A percentile compares a stretch with the other conserved stretches of the same genome.
Evolutionary conservation across 2,113 vertebrate genomes (phyloP).

Genomic region (Larimichthys crocea): DNA sequence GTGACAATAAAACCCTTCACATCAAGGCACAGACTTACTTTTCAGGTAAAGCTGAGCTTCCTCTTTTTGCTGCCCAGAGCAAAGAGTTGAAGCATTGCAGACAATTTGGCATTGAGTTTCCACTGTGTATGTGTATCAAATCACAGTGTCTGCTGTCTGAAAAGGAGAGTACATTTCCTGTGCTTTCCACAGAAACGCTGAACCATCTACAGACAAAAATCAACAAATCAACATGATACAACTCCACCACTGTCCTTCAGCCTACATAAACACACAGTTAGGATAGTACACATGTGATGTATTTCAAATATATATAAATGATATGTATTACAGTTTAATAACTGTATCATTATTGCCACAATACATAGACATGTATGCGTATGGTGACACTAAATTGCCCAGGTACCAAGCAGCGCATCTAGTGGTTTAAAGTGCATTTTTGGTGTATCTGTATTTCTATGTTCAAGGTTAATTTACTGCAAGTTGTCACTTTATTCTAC

Average conservation of each 20-base stretch:
- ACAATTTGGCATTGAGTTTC: slow-evolving; percentile 42
- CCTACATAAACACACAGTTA: neutral
- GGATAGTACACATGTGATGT: neutral
- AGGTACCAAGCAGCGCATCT: slow-evolving; percentile 30
- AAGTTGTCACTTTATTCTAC: no score
- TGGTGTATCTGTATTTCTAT: no score
- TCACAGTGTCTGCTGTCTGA: slow-evolving; percentile 26
- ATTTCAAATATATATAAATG: neutral
- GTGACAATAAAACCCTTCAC: slow-evolving; percentile 57
- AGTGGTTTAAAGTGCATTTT: slow-evolving; percentile 48
- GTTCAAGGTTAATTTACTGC: no score
- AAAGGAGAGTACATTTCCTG: slow-evolving; percentile 21
- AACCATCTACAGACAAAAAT: slow-evolving; percentile 36
- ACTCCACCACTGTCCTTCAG: neutral
- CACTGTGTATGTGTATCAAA: slow-evolving; percentile 38
- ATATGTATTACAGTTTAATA: no score
- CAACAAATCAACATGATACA: neutral
- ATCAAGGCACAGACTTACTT: slow-evolving; percentile 64
- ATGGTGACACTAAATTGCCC: neutral
- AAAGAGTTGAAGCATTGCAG: slow-evolving; percentile 31
- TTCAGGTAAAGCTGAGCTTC: slow-evolving; percentile 51
- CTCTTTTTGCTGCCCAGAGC: slow-evolving; percentile 55
- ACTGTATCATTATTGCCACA: no score
- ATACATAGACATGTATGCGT: no score
- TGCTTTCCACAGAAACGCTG: slow-evolving; percentile 17